A percentile compares a stretch with the other conserved stretches of the same genome.
Conservation (phyloP, 2,113 vertebrate species). For the Clarias magur region DNA sequence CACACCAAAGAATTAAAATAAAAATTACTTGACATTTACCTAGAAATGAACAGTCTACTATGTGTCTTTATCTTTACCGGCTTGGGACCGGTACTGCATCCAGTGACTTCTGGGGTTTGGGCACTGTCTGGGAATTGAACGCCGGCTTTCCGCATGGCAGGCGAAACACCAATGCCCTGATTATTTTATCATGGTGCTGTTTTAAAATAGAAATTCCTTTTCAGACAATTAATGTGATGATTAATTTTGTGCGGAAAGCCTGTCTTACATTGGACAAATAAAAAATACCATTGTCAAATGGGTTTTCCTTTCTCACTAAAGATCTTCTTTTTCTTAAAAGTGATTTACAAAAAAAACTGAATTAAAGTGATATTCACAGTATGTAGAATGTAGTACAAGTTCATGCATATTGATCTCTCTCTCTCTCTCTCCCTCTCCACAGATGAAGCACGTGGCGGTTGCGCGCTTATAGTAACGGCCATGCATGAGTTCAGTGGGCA, state of each 20-base stretch:
- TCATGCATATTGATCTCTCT: not conserved
- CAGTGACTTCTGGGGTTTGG: too few relatives aligned
- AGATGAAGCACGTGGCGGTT: slow-evolving; percentile 43
- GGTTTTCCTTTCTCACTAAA: not conserved
- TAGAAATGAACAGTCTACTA: too few relatives aligned
- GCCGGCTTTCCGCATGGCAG: too few relatives aligned
- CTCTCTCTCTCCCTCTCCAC: too few relatives aligned
- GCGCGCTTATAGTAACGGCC: slow-evolving; percentile 38
- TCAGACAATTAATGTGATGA: not conserved
- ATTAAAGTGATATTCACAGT: not conserved
- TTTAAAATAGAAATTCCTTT: not conserved
- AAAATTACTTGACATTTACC: not conserved
- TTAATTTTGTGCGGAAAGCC: not conserved
- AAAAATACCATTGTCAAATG: not conserved
- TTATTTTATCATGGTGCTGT: not conserved
- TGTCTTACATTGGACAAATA: not conserved
- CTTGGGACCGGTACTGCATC: too few relatives aligned
- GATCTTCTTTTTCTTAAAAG: not conserved
- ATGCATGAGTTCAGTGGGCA: slow-evolving; percentile 69
- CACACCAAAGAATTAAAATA: too few relatives aligned
- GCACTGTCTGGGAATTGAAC: too few relatives aligned
- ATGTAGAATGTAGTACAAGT: not conserved
- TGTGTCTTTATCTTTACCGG: too few relatives aligned
- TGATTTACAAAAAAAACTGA: not conserved
- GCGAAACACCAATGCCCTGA: too few relatives aligned